phyloP scores from a whole-genome alignment of 1,140 invertebrate species.

The Hyles euphorbiae region DNA sequence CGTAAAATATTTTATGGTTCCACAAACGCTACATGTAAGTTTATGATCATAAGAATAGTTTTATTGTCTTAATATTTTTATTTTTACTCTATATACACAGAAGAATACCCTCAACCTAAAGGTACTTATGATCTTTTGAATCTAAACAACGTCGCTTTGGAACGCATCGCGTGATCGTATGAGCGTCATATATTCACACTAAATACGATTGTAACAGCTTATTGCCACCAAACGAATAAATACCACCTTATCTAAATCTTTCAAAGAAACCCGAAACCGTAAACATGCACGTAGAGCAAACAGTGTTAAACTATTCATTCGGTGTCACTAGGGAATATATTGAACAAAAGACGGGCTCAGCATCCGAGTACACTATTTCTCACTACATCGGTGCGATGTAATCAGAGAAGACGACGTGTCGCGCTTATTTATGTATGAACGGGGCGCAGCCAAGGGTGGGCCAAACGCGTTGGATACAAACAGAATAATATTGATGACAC shows the following conservation, averaged over 20 bases:
- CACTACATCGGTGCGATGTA: conserved; percentile 74
- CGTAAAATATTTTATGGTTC: conserved; percentile 15
- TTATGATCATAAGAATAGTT: conserved; percentile 15
- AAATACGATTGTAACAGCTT: conserved; percentile 65
- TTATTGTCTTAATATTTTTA: conserved; percentile 10
- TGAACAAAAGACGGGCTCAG: conserved; percentile 71
- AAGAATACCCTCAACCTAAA: neutral
- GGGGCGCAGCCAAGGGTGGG: conserved; percentile 68
- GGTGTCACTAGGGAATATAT: conserved; percentile 65
- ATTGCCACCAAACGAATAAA: conserved; percentile 70
- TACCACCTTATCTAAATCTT: conserved; percentile 67
- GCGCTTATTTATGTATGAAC: conserved; percentile 73
- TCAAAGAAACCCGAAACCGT: conserved; percentile 72
- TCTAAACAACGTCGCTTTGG: conserved; percentile 15
- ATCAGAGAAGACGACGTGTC: conserved; percentile 75
- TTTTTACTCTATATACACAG: conserved; percentile 6
- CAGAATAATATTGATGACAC: conserved; percentile 76
- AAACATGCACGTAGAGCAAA: conserved; percentile 65
- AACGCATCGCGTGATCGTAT: conserved; percentile 41
- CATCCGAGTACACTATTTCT: conserved; percentile 73
- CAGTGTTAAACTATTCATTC: conserved; percentile 71
- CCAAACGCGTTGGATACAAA: conserved; percentile 66
- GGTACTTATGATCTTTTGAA: neutral
- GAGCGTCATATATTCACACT: conserved; percentile 46
- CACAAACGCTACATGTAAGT: conserved; percentile 7